A percentile compares a stretch with the other conserved stretches of the same genome.
These are phyloP conservation scores for Tupaia chinensis DNA, from an alignment of 2,113 vertebrate species.

Conservation along the genomic window DNA sequence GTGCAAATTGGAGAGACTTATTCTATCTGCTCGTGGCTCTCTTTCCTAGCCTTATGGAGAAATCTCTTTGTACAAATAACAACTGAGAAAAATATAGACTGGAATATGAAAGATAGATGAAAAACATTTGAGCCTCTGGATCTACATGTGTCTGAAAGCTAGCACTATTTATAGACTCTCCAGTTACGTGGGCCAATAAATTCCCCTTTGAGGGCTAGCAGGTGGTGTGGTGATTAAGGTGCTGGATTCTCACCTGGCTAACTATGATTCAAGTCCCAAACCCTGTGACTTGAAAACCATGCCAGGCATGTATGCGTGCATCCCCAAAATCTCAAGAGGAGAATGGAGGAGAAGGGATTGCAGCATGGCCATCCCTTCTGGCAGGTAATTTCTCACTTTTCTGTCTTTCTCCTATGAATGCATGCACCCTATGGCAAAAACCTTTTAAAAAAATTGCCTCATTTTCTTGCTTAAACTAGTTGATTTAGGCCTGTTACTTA, in stretches of 20 bases:
- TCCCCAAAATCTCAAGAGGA: too few species aligned
- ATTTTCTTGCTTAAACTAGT: constrained; percentile 25
- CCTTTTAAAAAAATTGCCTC: too few species aligned
- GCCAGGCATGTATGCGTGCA: too few species aligned
- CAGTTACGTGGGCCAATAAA: neutral
- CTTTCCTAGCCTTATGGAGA: constrained; percentile 29
- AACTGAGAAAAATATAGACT: constrained; percentile 8
- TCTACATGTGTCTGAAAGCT: neutral
- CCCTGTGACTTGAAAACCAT: too few species aligned
- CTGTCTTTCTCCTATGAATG: too few species aligned
- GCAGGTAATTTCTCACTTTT: too few species aligned
- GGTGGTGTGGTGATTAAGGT: too few species aligned
- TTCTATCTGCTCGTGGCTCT: neutral
- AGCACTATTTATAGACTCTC: neutral
- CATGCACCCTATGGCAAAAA: too few species aligned
- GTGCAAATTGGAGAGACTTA: constrained; percentile 20
- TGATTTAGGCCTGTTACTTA: constrained; percentile 38
- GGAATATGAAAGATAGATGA: neutral
- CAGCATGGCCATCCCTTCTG: too few species aligned
- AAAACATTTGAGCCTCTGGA: neutral
- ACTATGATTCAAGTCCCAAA: too few species aligned
- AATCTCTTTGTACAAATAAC: constrained; percentile 14
- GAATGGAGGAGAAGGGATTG: too few species aligned
- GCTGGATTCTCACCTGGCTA: too few species aligned
- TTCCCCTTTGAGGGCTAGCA: neutral